These are phyloP conservation scores for Anoura caudifer DNA, from an alignment of 2,113 vertebrate genomes.

Conservation along the genomic window DNA sequence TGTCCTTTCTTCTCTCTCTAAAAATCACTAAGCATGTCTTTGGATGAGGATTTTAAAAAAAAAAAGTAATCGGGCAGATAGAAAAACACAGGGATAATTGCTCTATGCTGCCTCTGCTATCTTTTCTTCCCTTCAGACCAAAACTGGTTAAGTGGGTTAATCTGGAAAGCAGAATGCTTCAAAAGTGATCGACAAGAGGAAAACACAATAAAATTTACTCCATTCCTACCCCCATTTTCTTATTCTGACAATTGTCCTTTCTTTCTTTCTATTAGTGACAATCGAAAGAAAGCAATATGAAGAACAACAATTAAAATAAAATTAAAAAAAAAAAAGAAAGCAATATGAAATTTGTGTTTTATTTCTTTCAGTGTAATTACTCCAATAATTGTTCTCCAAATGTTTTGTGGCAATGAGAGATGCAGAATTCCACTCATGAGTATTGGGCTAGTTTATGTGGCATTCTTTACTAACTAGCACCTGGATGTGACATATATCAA, in stretches of 20 bases:
- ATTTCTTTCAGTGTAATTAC: neutral
- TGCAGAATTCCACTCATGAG: neutral
- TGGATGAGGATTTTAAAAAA: too few species aligned
- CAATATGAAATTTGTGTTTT: neutral
- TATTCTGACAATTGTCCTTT: neutral
- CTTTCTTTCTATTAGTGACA: neutral
- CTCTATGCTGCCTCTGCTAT: neutral
- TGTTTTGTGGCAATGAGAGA: neutral
- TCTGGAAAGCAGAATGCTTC: neutral
- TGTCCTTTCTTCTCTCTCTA: too few species aligned
- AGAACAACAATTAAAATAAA: too few species aligned
- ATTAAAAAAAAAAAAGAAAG: too few species aligned
- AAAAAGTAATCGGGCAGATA: neutral
- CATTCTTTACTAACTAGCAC: neutral
- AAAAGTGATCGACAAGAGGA: neutral
- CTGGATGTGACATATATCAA: neutral
- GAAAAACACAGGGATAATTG: neutral
- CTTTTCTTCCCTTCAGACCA: neutral
- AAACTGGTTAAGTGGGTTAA: neutral
- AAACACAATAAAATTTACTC: neutral
- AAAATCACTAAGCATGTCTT: too few species aligned
- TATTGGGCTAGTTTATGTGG: neutral
- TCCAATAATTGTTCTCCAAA: neutral
- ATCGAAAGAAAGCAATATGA: neutral
- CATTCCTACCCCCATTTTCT: neutral